Percentiles rank a stretch among this genome's conserved stretches.
Conservation (phyloP, 2,113 vertebrate species). For the Otus sunia region DNA sequence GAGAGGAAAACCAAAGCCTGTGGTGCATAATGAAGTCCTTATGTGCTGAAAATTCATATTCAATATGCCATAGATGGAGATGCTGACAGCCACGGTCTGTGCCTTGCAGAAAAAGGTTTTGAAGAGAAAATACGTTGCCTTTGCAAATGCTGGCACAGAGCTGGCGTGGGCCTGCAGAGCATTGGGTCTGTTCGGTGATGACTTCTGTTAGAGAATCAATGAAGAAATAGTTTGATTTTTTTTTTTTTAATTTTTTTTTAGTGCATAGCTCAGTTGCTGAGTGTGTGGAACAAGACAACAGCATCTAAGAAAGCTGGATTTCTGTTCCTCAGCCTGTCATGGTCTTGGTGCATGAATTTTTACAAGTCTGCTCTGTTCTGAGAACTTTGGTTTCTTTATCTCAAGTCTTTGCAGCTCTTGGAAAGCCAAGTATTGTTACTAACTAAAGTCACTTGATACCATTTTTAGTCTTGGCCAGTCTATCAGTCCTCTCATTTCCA, state of each 20-base stretch:
- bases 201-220: neutral
- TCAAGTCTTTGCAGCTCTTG: neutral
- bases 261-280: neutral
- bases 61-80: neutral
- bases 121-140: neutral
- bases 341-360: neutral
- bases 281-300: neutral
- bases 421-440: neutral
- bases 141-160: neutral
- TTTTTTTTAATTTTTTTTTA: neutral
- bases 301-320: neutral
- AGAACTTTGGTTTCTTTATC: neutral
- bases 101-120: neutral
- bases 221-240: neutral
- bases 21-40: slow-evolving; percentile 30
- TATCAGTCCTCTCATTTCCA: neutral
- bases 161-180: neutral
- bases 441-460: neutral
- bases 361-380: neutral
- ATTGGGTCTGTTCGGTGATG: neutral
- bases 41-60: neutral
- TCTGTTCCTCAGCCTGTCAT: neutral
- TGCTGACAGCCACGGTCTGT: neutral
- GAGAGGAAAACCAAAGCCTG: slow-evolving; percentile 12
- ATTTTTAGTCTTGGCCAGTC: neutral